Evolutionary conservation across 2,888 invertebrate species (phyloP).

Genomic region (Melipona beecheii): DNA sequence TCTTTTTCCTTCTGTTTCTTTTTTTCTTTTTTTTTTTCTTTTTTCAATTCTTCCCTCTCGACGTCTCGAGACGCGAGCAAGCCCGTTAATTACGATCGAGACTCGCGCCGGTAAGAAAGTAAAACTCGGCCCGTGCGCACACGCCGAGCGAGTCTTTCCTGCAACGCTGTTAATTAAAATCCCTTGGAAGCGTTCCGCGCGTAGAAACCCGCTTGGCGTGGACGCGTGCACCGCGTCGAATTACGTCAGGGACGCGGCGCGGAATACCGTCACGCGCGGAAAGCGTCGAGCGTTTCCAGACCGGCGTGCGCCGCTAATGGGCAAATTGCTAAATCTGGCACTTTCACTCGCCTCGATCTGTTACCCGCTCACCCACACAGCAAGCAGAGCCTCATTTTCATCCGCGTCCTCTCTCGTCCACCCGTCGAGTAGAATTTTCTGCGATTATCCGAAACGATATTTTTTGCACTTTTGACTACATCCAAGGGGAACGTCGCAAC

Average conservation of each 20-base stretch:
- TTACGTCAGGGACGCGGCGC: conserved; percentile 58
- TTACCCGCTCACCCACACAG: conserved; percentile 34
- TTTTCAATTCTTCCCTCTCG: neutral
- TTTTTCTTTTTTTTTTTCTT: neutral
- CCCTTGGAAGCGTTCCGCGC: conserved; percentile 40
- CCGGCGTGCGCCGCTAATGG: conserved; percentile 55
- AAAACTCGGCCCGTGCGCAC: neutral
- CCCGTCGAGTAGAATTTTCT: too few species aligned
- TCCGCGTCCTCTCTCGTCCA: neutral
- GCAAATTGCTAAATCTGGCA: conserved; percentile 68
- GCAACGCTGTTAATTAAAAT: conserved; percentile 48
- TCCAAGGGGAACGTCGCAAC: too few species aligned
- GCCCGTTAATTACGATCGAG: conserved; percentile 48
- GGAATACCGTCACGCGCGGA: conserved; percentile 59
- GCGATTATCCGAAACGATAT: too few species aligned
- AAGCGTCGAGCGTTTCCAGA: conserved; percentile 64
- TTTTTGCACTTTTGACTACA: too few species aligned
- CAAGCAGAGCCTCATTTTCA: conserved; percentile 8
- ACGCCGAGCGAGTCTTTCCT: conserved; percentile 17
- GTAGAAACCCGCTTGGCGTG: conserved; percentile 3
- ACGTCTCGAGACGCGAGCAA: neutral
- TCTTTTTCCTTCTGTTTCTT: too few species aligned
- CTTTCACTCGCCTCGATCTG: conserved; percentile 67
- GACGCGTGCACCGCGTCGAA: conserved; percentile 56
- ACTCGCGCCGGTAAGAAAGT: conserved; percentile 36